Evolutionary conservation across 2,888 invertebrate genomes (phyloP).

Genomic region (Drosophila testacea): DNA sequence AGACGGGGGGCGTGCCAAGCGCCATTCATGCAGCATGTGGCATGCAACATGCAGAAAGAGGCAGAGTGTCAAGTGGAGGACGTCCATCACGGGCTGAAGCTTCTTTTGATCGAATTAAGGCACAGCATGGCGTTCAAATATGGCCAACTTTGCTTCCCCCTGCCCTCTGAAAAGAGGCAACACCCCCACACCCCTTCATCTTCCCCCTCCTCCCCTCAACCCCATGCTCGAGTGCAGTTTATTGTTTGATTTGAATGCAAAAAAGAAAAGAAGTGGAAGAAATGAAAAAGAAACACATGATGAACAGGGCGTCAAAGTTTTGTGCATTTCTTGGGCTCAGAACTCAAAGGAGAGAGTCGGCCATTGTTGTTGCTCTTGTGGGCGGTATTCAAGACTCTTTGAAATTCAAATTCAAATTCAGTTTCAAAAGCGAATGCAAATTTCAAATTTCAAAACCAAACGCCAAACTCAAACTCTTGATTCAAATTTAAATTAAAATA

Average conservation of each 20-base stretch:
- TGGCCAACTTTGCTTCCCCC: slow-evolving; percentile 71
- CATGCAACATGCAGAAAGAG: slow-evolving; percentile 8
- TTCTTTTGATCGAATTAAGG: slow-evolving; percentile 74
- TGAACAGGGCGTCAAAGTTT: slow-evolving; percentile 42
- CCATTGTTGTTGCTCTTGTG: slow-evolving; percentile 58
- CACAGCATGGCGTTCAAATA: slow-evolving; percentile 81
- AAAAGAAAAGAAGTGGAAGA: background rate
- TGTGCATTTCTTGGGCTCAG: slow-evolving; percentile 49
- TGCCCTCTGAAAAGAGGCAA: background rate
- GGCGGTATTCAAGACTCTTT: slow-evolving; percentile 64
- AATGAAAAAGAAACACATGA: slow-evolving; percentile 2
- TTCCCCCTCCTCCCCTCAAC: background rate
- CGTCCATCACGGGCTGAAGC: slow-evolving; percentile 57
- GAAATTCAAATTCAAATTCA: slow-evolving; percentile 64
- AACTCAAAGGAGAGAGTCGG: slow-evolving; percentile 18
- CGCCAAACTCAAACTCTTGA: slow-evolving; percentile 36
- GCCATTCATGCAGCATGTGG: slow-evolving; percentile 54
- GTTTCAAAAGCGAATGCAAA: slow-evolving; percentile 54
- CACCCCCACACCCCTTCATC: slow-evolving; percentile 8
- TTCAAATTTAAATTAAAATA: slow-evolving; percentile 55
- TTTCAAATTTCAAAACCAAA: slow-evolving; percentile 39
- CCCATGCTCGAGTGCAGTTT: slow-evolving; percentile 78
- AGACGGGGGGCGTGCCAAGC: slow-evolving; percentile 65
- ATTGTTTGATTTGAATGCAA: slow-evolving; percentile 69
- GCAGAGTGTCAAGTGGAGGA: slow-evolving; percentile 14